A percentile compares a stretch with the other conserved stretches of the same genome.
Conservation (phyloP, 2,797 vertebrate species). For the Dromococcyx pavoninus region DNA sequence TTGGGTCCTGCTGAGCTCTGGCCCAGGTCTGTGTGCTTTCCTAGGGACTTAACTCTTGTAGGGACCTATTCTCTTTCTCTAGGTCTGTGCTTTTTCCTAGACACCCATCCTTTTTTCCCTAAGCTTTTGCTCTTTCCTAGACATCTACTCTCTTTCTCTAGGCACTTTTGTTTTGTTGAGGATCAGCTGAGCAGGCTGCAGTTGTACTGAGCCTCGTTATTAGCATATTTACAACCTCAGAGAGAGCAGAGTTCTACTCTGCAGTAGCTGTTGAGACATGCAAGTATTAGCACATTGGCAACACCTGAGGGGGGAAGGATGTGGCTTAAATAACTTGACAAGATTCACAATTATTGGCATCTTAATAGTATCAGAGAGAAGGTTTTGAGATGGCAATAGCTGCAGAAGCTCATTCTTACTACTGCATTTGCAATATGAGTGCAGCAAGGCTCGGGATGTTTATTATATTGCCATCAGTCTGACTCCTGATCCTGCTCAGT, state of each 20-base stretch:
- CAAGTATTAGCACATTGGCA: not conserved
- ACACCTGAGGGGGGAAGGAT: not conserved
- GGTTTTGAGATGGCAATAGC: not conserved
- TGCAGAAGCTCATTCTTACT: not conserved
- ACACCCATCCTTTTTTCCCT: not conserved
- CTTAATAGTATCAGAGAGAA: not conserved
- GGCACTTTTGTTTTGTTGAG: not conserved
- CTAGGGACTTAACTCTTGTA: not conserved
- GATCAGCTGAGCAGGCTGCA: not conserved
- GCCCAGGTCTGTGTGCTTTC: not conserved
- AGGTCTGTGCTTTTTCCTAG: not conserved
- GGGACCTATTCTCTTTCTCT: not conserved
- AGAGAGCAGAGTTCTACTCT: not conserved
- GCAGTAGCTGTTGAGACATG: not conserved
- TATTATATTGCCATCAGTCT: not conserved
- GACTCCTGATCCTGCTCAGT: slow-evolving; percentile 19
- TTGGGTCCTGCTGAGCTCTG: not conserved
- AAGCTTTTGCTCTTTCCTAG: not conserved
- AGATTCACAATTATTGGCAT: not conserved
- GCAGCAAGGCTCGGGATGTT: not conserved
- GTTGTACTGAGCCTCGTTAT: not conserved
- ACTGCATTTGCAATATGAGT: not conserved
- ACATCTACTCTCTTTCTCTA: not conserved
- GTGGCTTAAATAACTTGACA: not conserved
- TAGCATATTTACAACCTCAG: not conserved